Conservation (phyloP, 1,140 invertebrate genomes). For the Drosophila tropicalis region DNA sequence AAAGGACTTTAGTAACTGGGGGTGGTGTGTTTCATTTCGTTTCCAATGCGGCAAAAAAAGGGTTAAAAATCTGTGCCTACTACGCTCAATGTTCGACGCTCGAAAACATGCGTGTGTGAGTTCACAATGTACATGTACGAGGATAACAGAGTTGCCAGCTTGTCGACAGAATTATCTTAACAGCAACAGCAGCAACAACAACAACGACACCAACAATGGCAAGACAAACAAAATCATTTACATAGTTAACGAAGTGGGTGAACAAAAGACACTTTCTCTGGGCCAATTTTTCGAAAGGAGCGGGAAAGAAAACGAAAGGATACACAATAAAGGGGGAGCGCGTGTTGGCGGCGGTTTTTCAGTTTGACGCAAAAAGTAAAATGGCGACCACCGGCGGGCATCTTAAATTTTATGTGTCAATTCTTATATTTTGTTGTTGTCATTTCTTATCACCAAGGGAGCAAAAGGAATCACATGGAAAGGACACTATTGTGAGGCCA, state of each 20-base stretch:
- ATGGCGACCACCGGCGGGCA: constrained; percentile 53
- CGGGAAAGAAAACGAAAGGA: constrained; percentile 10
- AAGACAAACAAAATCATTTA: constrained; percentile 78
- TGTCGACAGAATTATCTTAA: constrained; percentile 55
- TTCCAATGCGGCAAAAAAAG: constrained; percentile 45
- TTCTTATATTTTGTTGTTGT: constrained; percentile 44
- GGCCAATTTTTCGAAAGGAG: neutral
- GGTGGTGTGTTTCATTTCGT: constrained; percentile 4
- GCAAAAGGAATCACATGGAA: neutral
- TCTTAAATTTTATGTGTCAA: constrained; percentile 65
- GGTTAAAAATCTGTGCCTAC: constrained; percentile 77
- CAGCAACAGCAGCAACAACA: too few species aligned
- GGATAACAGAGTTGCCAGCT: constrained; percentile 70
- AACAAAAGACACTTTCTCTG: constrained; percentile 39
- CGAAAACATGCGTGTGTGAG: constrained; percentile 60
- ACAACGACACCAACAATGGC: constrained; percentile 45
- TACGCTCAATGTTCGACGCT: constrained; percentile 3
- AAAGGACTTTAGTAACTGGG: constrained; percentile 38
- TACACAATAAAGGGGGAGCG: too few species aligned
- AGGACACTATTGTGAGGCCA: neutral
- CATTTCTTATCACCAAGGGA: constrained; percentile 43
- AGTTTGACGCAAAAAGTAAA: constrained; percentile 55
- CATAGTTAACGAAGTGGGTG: constrained; percentile 78
- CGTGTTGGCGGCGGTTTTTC: too few species aligned
- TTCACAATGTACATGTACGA: constrained; percentile 2